Base-by-base conservation (phyloP, 2,113 vertebrate genomes). In the Menura novaehollandiae region DNA sequence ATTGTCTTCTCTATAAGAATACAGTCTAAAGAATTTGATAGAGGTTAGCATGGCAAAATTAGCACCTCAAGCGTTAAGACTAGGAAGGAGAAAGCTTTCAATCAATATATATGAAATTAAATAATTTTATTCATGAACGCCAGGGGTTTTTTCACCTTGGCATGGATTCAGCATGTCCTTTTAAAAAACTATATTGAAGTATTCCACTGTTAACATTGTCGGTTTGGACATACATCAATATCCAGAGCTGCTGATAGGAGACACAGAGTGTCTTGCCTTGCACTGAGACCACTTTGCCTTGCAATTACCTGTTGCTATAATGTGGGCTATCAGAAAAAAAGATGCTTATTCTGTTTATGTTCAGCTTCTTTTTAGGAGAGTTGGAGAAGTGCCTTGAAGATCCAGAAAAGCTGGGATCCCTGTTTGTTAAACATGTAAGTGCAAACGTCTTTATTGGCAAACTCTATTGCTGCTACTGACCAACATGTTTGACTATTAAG, bases 351-450 rank as follows among this genome's bases (percentile, higher is more conserved):
- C 52, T 88, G 16, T 90, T 93, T 91, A 16, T 64, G 58, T 92
- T 95, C 95, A 99, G 99, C 97, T 99, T 99, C 98, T 99, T 99
- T 98, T 98, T 99, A 95, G 98, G 98, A 94, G 99, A 99, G 97
- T 92, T 99, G 97, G 99, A 99, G 96, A 99, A 99, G 98, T 99
- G 99, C 98, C 98, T 99, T 98, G 99, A 99, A 97, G 99, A 99
- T 96, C 99, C 99, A 24, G 99, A 99, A 97, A 98, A 98, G 91
- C 98, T 99, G 53, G 99, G 99, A 84, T 97, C 98, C 44, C 98
- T 99, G 83, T 99, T 99, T 96, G 98, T 99, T 96, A 99, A 99
- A 95, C 99, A 99, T 76, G 99, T 99, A 97, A 93, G 98, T 98
- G 32, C 24, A 55, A 22, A 51, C 2, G 0, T 77, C 37, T 30